A percentile compares a stretch with the other conserved stretches of the same genome.
Conservation (phyloP, 2,888 invertebrate species). For the Ecliptopera silaceata region DNA sequence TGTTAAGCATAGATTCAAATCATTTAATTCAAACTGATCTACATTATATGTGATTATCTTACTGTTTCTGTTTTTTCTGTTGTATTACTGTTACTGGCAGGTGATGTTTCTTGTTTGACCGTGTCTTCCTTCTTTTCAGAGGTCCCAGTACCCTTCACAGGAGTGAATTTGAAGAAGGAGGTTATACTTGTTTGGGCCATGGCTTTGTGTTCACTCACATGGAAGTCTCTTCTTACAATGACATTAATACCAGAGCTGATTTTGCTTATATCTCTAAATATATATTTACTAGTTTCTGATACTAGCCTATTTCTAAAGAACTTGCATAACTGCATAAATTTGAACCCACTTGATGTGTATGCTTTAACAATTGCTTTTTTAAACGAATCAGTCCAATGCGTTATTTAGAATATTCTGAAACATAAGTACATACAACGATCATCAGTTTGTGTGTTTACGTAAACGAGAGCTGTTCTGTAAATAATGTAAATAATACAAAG, state of each 20-base stretch:
- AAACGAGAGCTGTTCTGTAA: too few relatives aligned
- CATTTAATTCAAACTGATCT: background rate
- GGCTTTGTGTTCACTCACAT: conserved; percentile 28
- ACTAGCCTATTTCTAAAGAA: conserved; percentile 8
- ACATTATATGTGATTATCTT: too few relatives aligned
- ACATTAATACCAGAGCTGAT: conserved; percentile 1
- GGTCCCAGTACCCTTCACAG: conserved; percentile 48
- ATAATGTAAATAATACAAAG: too few relatives aligned
- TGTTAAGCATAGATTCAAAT: background rate
- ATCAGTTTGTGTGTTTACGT: too few relatives aligned
- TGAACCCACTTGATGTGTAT: too few relatives aligned
- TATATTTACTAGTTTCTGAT: conserved; percentile 7
- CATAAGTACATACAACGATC: too few relatives aligned
- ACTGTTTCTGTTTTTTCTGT: conserved; percentile 41
- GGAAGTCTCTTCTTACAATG: conserved; percentile 6
- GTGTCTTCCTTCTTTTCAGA: conserved; percentile 24
- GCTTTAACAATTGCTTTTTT: too few relatives aligned
- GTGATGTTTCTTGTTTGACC: conserved; percentile 20
- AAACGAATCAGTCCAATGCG: too few relatives aligned
- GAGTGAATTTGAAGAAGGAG: conserved; percentile 71
- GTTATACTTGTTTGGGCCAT: conserved; percentile 78
- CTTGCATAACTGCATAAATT: conserved; percentile 22
- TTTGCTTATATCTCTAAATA: conserved; percentile 2
- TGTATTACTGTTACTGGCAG: conserved; percentile 24
- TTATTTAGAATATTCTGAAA: too few relatives aligned